Evolutionary conservation across 2,797 vertebrate genomes (phyloP).

Genomic region (Tympanoctomys barrerae): DNA sequence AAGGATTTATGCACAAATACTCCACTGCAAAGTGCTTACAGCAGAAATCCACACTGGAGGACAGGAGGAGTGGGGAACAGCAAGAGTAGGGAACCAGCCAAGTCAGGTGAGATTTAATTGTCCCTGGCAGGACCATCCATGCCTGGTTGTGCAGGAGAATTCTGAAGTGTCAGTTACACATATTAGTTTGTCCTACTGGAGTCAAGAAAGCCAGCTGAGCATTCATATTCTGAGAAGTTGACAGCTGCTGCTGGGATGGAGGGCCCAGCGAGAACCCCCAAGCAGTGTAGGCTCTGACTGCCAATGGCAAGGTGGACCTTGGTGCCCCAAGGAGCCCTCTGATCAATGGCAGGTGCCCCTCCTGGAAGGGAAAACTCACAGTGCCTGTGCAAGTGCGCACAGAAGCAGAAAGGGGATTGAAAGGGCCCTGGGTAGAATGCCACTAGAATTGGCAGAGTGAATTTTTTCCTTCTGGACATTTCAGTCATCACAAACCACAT

Average conservation of each 20-base stretch:
- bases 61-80: not conserved
- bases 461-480: not conserved
- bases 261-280: not conserved
- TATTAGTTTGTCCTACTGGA: not conserved
- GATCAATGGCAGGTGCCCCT: not conserved
- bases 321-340: not conserved
- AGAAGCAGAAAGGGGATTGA: not conserved
- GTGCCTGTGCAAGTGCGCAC: not conserved
- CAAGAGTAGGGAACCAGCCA: not conserved
- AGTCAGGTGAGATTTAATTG: not conserved
- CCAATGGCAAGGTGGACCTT: not conserved
- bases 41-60: not conserved
- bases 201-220: not conserved
- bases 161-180: not conserved
- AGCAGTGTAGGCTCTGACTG: not conserved
- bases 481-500: not conserved
- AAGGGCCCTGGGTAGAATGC: not conserved
- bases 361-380: not conserved
- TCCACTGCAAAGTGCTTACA: not conserved
- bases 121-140: not conserved
- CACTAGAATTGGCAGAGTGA: not conserved
- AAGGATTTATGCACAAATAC: constrained; percentile 20
- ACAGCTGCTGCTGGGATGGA: not conserved
- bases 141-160: not conserved
- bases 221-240: not conserved